Percentiles rank a stretch among this genome's conserved stretches.
These are phyloP conservation scores for Polyboroides typus DNA, from an alignment of 2,797 vertebrate genomes.

Conservation along the genomic window DNA sequence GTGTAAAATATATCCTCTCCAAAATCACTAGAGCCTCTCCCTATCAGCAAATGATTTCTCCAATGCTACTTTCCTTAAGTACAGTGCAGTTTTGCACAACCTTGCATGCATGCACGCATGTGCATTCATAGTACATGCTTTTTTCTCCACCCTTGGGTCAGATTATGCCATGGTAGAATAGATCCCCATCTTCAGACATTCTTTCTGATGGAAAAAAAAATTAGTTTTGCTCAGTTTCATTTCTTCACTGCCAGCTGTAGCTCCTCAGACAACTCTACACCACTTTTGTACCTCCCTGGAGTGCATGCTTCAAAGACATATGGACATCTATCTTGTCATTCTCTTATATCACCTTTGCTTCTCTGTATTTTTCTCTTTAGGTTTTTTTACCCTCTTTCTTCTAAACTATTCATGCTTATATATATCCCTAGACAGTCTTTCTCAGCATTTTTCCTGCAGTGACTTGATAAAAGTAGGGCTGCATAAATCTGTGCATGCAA, in stretches of 20 bases:
- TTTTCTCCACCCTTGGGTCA: background rate
- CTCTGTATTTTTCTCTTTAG: background rate
- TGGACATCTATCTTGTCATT: background rate
- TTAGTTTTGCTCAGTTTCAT: background rate
- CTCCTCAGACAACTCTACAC: background rate
- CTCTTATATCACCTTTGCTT: background rate
- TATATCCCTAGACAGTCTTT: background rate
- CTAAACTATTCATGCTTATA: background rate
- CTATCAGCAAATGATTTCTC: background rate
- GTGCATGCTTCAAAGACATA: background rate
- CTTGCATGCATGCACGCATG: rapidly evolving
- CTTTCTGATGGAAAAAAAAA: background rate
- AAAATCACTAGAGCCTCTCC: background rate
- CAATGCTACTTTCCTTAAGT: background rate
- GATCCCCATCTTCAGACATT: background rate
- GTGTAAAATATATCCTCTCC: background rate
- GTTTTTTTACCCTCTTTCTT: background rate
- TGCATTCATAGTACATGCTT: background rate
- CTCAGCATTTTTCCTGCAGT: background rate
- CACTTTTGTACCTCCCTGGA: background rate
- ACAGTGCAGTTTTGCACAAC: background rate
- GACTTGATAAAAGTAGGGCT: background rate
- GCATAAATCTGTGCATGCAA: background rate
- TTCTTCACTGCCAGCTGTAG: background rate
- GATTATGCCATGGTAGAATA: background rate